These are phyloP conservation scores for Bos taurus DNA, from an alignment of 2,113 vertebrate species.

Conservation along the genomic window DNA sequence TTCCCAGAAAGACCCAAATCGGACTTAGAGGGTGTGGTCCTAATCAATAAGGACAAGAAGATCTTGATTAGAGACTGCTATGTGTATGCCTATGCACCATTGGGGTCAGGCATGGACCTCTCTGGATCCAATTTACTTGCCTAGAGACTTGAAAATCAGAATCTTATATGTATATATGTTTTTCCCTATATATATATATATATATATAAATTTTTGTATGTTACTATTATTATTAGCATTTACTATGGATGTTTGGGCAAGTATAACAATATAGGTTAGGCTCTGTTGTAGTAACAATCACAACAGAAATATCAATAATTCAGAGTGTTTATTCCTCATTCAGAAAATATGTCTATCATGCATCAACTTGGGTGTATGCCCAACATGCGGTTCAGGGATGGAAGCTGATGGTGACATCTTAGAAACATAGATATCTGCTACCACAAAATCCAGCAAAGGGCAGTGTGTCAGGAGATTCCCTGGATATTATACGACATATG, in stretches of 20 bases:
- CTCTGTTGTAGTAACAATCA: background rate
- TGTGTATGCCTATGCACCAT: fast-evolving
- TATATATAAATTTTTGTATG: background rate
- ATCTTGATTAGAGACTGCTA: background rate
- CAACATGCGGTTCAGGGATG: background rate
- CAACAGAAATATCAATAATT: background rate
- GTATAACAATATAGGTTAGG: background rate
- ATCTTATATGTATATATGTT: background rate
- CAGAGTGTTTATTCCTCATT: background rate
- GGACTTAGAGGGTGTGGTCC: background rate
- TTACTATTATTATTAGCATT: background rate
- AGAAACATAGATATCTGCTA: background rate
- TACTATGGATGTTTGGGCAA: background rate
- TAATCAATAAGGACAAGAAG: background rate
- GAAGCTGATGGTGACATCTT: background rate
- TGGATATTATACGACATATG: background rate
- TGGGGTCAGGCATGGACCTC: background rate
- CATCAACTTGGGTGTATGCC: fast-evolving
- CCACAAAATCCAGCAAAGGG: background rate
- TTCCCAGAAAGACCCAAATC: background rate
- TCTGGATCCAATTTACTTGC: background rate
- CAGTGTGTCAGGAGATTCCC: too few relatives aligned
- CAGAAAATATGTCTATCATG: fast-evolving
- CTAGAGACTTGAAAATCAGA: background rate
- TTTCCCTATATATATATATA: background rate